Conservation (phyloP, 2,797 vertebrate species). For the Lithobates pipiens region DNA sequence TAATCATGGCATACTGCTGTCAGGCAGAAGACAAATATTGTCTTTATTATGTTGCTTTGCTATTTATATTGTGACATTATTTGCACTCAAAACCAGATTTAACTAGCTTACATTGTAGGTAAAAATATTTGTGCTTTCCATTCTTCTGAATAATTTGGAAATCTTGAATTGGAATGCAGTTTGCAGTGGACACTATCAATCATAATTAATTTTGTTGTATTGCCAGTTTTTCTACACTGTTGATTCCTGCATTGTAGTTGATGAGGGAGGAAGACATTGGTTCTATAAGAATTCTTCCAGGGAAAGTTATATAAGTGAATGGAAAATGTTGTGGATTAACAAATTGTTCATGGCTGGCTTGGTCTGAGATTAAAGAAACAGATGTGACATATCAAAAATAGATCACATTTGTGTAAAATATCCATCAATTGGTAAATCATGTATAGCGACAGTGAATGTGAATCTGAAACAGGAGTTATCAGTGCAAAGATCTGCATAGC, state of each 20-base stretch:
- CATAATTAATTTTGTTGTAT: not conserved
- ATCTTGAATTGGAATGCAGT: not conserved
- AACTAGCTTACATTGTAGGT: constrained; percentile 7
- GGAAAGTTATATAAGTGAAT: not conserved
- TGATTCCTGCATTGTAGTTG: not conserved
- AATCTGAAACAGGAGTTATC: no score
- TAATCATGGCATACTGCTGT: constrained; percentile 18
- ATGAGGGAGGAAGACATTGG: not conserved
- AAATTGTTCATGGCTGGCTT: not conserved
- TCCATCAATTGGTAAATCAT: no score
- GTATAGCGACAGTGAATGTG: no score
- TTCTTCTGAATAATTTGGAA: not conserved
- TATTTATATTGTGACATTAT: constrained; percentile 6
- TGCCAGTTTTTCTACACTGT: not conserved
- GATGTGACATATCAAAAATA: no score
- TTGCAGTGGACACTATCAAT: not conserved
- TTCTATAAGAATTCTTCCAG: not conserved
- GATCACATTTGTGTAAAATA: no score
- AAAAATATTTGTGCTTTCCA: not conserved
- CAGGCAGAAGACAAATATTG: constrained; percentile 19
- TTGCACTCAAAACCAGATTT: not conserved
- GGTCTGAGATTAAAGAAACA: no score
- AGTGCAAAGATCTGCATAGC: no score
- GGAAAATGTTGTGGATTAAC: not conserved
- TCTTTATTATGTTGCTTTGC: constrained; percentile 14